Percentiles rank a stretch among this genome's conserved stretches.
Evolutionary conservation across 1,140 invertebrate species (phyloP).

Genomic region (Philopotamus ludificatus): DNA sequence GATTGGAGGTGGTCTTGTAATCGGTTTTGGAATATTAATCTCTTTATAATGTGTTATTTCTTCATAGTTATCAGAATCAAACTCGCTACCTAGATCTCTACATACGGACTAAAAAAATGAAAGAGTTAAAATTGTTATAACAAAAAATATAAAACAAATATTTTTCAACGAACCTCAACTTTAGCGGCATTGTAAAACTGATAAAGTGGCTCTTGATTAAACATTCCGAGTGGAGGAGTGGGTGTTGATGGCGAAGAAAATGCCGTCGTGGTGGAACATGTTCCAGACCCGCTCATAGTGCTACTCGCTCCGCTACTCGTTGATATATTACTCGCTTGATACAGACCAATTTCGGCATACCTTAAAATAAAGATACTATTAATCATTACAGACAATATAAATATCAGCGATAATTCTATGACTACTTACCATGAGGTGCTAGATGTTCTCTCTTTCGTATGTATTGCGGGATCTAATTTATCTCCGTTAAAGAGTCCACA

Average conservation of each 20-base stretch:
- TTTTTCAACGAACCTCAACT: constrained; percentile 61
- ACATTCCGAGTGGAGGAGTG: constrained; percentile 45
- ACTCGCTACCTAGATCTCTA: constrained; percentile 61
- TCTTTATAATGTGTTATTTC: constrained; percentile 57
- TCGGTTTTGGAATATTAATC: constrained; percentile 39
- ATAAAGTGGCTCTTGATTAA: constrained; percentile 80
- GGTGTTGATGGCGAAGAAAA: constrained; percentile 47
- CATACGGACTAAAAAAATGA: constrained; percentile 58
- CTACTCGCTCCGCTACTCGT: constrained; percentile 53
- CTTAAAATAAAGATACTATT: constrained; percentile 46
- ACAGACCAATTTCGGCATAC: constrained; percentile 65
- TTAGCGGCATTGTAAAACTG: constrained; percentile 85
- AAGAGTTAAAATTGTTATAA: constrained; percentile 10
- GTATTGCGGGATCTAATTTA: constrained; percentile 34
- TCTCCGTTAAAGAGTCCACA: constrained; percentile 53
- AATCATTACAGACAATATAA: neutral
- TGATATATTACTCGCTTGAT: constrained; percentile 57
- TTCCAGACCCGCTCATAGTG: constrained; percentile 52
- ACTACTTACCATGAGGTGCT: constrained; percentile 36
- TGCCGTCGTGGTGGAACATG: constrained; percentile 45
- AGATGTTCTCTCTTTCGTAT: constrained; percentile 35
- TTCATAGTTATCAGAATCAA: constrained; percentile 80
- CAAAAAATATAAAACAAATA: neutral
- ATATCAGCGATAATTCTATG: neutral
- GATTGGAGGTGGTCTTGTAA: constrained; percentile 61